A percentile compares a stretch with the other conserved stretches of the same genome.
Evolutionary conservation across 2,888 invertebrate species (phyloP).

Genomic region (Leptothorax acervorum): DNA sequence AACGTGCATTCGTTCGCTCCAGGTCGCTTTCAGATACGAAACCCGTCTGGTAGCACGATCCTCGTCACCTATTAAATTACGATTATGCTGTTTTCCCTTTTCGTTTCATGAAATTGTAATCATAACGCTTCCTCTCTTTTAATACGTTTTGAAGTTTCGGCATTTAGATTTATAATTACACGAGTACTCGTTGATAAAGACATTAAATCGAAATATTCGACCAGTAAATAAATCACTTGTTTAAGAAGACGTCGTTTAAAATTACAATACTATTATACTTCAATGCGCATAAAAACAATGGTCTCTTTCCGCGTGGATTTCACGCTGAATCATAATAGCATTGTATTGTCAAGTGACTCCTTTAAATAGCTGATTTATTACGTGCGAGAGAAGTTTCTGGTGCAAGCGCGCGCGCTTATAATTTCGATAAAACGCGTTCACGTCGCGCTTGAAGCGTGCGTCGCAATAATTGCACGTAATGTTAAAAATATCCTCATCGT

Average conservation of each 20-base stretch:
- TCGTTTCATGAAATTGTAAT: neutral
- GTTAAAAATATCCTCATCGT: slow-evolving; percentile 53
- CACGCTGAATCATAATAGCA: neutral
- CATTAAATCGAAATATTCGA: neutral
- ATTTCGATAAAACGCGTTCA: neutral
- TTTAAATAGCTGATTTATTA: slow-evolving; percentile 27
- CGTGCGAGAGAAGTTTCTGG: neutral
- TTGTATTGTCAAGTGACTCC: neutral
- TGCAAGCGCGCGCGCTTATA: slow-evolving; percentile 30
- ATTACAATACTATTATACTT: neutral
- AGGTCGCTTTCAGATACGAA: slow-evolving; percentile 97
- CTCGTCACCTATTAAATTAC: slow-evolving; percentile 89
- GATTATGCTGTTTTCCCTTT: neutral
- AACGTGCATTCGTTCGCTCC: slow-evolving; percentile 91
- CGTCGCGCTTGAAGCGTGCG: slow-evolving; percentile 2
- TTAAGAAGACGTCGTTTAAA: neutral
- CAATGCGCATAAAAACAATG: neutral
- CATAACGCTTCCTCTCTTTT: neutral
- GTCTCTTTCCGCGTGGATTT: neutral
- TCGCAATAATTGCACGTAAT: slow-evolving; percentile 43
- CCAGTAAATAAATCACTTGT: neutral
- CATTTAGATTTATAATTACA: slow-evolving; percentile 1
- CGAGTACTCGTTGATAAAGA: neutral
- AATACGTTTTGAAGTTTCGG: neutral
- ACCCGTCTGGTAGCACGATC: slow-evolving; percentile 95